These are phyloP conservation scores for Drosophila leonis DNA, from an alignment of 2,888 invertebrate species.

Conservation along the genomic window DNA sequence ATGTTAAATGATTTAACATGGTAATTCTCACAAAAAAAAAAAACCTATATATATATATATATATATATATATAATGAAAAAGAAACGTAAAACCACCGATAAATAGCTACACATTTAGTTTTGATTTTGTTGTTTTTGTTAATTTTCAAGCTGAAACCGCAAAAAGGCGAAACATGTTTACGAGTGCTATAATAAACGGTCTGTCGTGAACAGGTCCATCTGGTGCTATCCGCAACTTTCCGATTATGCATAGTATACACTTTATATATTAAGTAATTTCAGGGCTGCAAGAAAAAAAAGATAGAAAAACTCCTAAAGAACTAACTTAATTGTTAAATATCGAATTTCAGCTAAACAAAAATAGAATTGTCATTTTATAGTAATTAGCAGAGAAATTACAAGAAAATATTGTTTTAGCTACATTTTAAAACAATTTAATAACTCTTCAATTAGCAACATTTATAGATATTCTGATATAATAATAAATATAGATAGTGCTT, in stretches of 20 bases:
- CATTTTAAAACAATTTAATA: neutral
- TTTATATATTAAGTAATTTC: constrained; percentile 11
- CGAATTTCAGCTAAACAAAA: neutral
- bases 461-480: neutral
- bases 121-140: constrained; percentile 17
- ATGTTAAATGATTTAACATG: constrained; percentile 52
- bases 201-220: constrained; percentile 39
- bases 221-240: constrained; percentile 29
- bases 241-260: constrained; percentile 3
- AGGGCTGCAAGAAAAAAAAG: constrained; percentile 37
- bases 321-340: neutral
- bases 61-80: constrained; percentile 2
- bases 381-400: neutral
- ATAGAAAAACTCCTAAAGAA: neutral
- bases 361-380: neutral
- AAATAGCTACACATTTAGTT: constrained; percentile 24
- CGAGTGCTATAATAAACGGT: constrained; percentile 34
- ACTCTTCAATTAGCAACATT: neutral
- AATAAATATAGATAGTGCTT: neutral
- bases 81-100: constrained; percentile 17
- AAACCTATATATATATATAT: neutral
- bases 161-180: constrained; percentile 66
- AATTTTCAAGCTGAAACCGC: constrained; percentile 43
- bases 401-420: neutral
- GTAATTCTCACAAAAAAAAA: constrained; percentile 31